These are phyloP conservation scores for Pollenia labialis DNA, from an alignment of 2,888 invertebrate genomes.

Conservation along the genomic window DNA sequence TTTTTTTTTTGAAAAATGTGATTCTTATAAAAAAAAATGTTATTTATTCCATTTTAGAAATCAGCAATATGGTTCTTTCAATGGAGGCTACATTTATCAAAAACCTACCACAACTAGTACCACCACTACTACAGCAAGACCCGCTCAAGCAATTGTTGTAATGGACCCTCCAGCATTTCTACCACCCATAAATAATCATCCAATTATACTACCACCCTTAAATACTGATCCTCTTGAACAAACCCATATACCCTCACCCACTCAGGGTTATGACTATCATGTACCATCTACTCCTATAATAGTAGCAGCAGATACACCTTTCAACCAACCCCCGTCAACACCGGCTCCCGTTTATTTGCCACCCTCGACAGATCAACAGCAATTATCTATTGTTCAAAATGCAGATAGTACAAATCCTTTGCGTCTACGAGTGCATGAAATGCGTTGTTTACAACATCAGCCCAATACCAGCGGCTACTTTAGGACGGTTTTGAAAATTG, in stretches of 20 bases:
- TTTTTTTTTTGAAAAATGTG: too few species aligned
- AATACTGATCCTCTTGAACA: conserved; percentile 38
- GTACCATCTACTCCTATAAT: conserved; percentile 72
- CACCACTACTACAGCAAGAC: conserved; percentile 71
- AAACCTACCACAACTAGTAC: conserved; percentile 70
- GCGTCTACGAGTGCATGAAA: conserved; percentile 81
- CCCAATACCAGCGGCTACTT: conserved; percentile 80
- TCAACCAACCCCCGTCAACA: conserved; percentile 75
- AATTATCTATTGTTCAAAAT: conserved; percentile 27
- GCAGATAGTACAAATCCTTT: conserved; percentile 73
- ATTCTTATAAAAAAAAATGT: background rate
- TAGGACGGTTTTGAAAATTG: conserved; percentile 82
- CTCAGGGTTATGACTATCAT: conserved; percentile 79
- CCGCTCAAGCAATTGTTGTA: conserved; percentile 78
- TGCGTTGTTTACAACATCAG: conserved; percentile 80
- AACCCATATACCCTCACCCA: background rate
- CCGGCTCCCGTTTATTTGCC: conserved; percentile 79
- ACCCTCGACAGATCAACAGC: conserved; percentile 60
- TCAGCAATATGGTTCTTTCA: conserved; percentile 67
- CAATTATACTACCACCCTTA: conserved; percentile 61
- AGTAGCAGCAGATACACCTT: conserved; percentile 57
- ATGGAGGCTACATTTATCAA: conserved; percentile 78
- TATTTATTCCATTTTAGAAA: conserved; percentile 18
- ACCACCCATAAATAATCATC: conserved; percentile 63
- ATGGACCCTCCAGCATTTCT: conserved; percentile 75